A percentile compares a stretch with the other conserved stretches of the same genome.
These are phyloP conservation scores for Gerris buenoi DNA, from an alignment of 1,140 invertebrate species.

Conservation along the genomic window DNA sequence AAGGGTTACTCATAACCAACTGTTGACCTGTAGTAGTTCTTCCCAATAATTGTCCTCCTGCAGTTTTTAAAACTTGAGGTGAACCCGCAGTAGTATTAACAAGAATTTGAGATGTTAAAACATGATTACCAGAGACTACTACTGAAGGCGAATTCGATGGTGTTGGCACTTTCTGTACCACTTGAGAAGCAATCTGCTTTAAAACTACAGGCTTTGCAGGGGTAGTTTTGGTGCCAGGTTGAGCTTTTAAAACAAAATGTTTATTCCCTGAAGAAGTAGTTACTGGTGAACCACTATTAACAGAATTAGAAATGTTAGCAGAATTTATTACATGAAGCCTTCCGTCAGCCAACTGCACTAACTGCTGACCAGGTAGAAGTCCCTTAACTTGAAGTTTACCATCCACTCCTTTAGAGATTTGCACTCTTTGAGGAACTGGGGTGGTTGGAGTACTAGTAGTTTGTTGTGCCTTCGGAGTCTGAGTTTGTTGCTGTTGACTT, in stretches of 20 bases:
- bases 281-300: slow-evolving; percentile 8
- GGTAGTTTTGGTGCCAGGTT: neutral
- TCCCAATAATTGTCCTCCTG: slow-evolving; percentile 29
- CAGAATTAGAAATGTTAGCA: slow-evolving; percentile 9
- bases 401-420: slow-evolving; percentile 75
- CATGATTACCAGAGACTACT: slow-evolving; percentile 22
- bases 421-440: slow-evolving; percentile 54
- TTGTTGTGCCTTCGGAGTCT: no score
- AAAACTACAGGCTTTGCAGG: slow-evolving; percentile 20
- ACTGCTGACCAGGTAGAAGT: slow-evolving; percentile 72
- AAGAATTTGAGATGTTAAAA: slow-evolving; percentile 22
- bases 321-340: slow-evolving; percentile 64
- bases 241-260: slow-evolving; percentile 6
- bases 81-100: slow-evolving; percentile 19
- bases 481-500: slow-evolving; percentile 28
- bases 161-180: slow-evolving; percentile 20
- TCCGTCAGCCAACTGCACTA: slow-evolving; percentile 84
- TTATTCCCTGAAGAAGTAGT: slow-evolving; percentile 1
- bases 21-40: slow-evolving; percentile 33
- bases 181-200: slow-evolving; percentile 16
- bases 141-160: slow-evolving; percentile 12
- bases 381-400: slow-evolving; percentile 84
- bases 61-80: slow-evolving; percentile 18
- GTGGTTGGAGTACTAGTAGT: neutral
- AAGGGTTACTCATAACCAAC: slow-evolving; percentile 58